Percentiles rank a stretch among this genome's conserved stretches.
phyloP scores from a whole-genome alignment of 2,797 vertebrate genomes.

The Peromyscus eremicus region DNA sequence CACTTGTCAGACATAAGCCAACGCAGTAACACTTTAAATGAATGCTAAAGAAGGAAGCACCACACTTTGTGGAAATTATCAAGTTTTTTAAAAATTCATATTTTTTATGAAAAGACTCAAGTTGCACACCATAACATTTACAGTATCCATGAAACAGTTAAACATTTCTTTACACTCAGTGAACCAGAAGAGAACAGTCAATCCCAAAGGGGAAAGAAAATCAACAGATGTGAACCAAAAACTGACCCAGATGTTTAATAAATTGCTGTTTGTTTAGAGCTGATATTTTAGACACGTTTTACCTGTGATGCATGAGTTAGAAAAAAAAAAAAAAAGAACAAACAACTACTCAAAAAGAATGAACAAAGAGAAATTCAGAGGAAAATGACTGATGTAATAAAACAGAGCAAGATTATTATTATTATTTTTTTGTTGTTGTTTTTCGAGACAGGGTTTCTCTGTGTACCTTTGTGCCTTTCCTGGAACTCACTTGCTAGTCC shows the following conservation, averaged over 20 bases:
- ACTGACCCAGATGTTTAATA: neutral
- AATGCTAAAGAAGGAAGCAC: neutral
- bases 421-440: neutral
- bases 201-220: neutral
- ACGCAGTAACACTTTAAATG: neutral
- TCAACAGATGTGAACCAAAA: neutral
- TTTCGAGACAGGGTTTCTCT: too few relatives aligned
- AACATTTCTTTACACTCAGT: neutral
- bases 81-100: neutral
- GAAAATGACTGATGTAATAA: neutral
- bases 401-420: neutral
- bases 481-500: too few relatives aligned
- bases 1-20: neutral
- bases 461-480: too few relatives aligned
- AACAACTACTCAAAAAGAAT: neutral
- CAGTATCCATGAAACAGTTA: neutral
- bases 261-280: neutral
- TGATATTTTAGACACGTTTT: neutral
- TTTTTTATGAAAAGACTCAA: conserved; percentile 10
- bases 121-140: neutral
- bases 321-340: neutral
- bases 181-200: neutral
- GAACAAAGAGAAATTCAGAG: neutral
- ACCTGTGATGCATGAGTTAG: neutral
- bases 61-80: neutral